Evolutionary conservation across 1,140 invertebrate species (phyloP).

Genomic region (Samia ricini): DNA sequence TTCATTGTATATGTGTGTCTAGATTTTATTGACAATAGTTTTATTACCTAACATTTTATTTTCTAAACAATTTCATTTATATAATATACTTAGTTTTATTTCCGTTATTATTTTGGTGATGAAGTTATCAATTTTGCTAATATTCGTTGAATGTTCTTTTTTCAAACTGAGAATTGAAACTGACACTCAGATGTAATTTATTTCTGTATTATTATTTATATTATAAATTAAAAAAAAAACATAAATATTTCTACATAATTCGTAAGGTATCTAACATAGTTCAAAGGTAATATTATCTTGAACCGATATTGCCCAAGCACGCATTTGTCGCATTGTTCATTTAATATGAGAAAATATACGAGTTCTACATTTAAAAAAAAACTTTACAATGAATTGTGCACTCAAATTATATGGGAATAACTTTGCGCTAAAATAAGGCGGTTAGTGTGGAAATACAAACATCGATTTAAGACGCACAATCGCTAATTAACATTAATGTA

Average conservation of each 20-base stretch:
- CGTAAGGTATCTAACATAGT: neutral
- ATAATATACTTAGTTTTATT: too few species aligned
- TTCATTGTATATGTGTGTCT: neutral
- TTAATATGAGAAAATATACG: neutral
- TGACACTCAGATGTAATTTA: too few species aligned
- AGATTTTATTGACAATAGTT: neutral
- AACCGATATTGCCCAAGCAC: neutral
- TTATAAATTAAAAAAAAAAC: too few species aligned
- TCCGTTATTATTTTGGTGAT: too few species aligned
- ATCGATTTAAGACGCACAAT: neutral
- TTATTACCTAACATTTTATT: too few species aligned
- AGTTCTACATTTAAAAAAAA: constrained; percentile 5
- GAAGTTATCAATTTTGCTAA: too few species aligned
- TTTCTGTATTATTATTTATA: too few species aligned
- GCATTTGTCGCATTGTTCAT: constrained; percentile 6
- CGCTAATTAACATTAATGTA: neutral
- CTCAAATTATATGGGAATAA: neutral
- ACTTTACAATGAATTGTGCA: constrained; percentile 4
- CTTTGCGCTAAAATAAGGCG: neutral
- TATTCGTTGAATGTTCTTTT: too few species aligned
- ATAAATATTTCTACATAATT: too few species aligned
- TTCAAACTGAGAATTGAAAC: too few species aligned
- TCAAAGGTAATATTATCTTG: neutral
- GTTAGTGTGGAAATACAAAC: neutral
- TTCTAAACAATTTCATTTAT: too few species aligned